A percentile compares a stretch with the other conserved stretches of the same genome.
Conservation (phyloP, 2,888 invertebrate species). For the Ephialtes manifestator region DNA sequence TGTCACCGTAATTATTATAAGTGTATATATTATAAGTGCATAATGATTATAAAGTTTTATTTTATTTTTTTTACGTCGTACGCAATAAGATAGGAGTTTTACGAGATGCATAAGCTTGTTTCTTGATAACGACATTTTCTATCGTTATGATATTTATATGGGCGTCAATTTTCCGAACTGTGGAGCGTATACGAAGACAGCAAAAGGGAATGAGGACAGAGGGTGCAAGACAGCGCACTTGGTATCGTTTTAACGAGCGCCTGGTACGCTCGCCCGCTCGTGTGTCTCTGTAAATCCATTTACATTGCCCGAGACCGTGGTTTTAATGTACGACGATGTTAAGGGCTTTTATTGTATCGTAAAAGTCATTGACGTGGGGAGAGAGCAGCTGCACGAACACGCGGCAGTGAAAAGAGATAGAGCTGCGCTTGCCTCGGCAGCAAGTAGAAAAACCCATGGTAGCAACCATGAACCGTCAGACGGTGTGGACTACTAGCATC, state of each 20-base stretch:
- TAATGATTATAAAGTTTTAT: background rate
- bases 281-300: constrained; percentile 58
- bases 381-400: background rate
- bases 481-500: background rate
- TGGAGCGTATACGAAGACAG: background rate
- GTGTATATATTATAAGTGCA: too few relatives aligned
- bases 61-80: background rate
- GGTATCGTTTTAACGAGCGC: constrained; percentile 56
- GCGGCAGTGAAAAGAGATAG: constrained; percentile 20
- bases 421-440: background rate
- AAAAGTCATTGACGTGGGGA: constrained; percentile 55
- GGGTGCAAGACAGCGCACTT: constrained; percentile 41
- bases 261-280: constrained; percentile 25
- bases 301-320: constrained; percentile 44
- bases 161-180: constrained; percentile 29
- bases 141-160: constrained; percentile 42
- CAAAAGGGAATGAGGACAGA: background rate
- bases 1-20: background rate
- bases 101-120: constrained; percentile 17
- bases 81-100: constrained; percentile 15
- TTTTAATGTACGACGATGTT: constrained; percentile 51
- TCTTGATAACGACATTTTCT: constrained; percentile 24
- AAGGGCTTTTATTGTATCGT: constrained; percentile 62
- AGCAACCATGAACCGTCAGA: constrained; percentile 13
- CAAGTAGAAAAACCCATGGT: background rate